These are phyloP conservation scores for Tor tambroides DNA, from an alignment of 2,113 vertebrate genomes.

Conservation along the genomic window DNA sequence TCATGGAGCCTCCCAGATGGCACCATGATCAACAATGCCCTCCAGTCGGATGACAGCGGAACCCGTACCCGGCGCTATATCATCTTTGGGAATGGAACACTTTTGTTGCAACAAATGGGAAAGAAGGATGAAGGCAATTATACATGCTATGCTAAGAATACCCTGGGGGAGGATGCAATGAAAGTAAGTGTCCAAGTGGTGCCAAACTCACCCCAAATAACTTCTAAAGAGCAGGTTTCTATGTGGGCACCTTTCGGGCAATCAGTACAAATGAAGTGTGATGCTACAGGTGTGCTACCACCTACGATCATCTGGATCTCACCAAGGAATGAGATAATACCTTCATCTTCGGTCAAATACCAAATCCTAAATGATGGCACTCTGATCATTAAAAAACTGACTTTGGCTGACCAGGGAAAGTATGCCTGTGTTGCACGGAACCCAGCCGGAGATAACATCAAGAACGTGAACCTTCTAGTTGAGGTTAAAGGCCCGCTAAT, in stretches of 20 bases:
- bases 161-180: slow-evolving; percentile 77
- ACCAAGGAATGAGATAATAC: slow-evolving; percentile 73
- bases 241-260: slow-evolving; percentile 68
- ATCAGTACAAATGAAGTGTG: slow-evolving; percentile 68
- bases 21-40: slow-evolving; percentile 77
- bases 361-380: slow-evolving; percentile 68
- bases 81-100: slow-evolving; percentile 79
- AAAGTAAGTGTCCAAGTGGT: slow-evolving; percentile 75
- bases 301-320: slow-evolving; percentile 78
- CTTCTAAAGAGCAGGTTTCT: slow-evolving; percentile 63
- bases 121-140: slow-evolving; percentile 80
- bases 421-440: slow-evolving; percentile 77
- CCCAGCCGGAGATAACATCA: slow-evolving; percentile 75
- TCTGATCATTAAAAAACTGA: slow-evolving; percentile 72
- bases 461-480: slow-evolving; percentile 71
- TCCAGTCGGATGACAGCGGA: slow-evolving; percentile 77
- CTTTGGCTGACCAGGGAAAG: slow-evolving; percentile 73
- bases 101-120: slow-evolving; percentile 76
- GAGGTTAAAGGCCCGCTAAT: slow-evolving; percentile 73
- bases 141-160: slow-evolving; percentile 78
- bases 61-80: slow-evolving; percentile 71
- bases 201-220: slow-evolving; percentile 69
- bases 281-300: slow-evolving; percentile 71
- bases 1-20: slow-evolving; percentile 82
- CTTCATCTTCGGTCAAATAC: slow-evolving; percentile 64